Evolutionary conservation across 2,888 invertebrate species (phyloP).

Genomic region (Andrena bucephala): DNA sequence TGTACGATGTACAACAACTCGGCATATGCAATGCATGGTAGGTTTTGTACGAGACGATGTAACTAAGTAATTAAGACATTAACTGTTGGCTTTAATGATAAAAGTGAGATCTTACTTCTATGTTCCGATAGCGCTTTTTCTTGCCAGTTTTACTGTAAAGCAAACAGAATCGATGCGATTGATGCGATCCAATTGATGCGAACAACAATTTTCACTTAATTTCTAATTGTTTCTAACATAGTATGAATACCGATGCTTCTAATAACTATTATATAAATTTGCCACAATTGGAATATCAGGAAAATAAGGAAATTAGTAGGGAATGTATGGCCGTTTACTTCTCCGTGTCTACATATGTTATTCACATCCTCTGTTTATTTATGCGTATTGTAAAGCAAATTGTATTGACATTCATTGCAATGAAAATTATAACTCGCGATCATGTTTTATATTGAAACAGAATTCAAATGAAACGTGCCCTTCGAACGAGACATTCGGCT

Average conservation of each 20-base stretch:
- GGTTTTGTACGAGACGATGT: conserved; percentile 11
- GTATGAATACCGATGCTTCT: background rate
- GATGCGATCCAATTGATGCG: too few species aligned
- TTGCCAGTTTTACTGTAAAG: background rate
- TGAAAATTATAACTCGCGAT: background rate
- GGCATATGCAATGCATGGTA: conserved; percentile 1
- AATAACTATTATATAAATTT: background rate
- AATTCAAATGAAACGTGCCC: background rate
- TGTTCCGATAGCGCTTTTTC: background rate
- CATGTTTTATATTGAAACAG: conserved; percentile 15
- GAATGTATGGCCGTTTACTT: conserved; percentile 1
- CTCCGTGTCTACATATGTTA: background rate
- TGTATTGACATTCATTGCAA: background rate
- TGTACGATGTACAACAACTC: background rate
- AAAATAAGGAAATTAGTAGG: background rate
- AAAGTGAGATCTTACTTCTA: background rate
- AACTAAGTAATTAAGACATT: background rate
- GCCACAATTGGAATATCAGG: background rate
- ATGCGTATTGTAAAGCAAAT: too few species aligned
- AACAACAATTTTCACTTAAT: background rate
- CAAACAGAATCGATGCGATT: background rate
- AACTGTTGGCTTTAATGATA: conserved; percentile 1
- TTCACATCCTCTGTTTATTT: too few species aligned
- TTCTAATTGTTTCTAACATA: background rate
- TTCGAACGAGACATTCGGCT: background rate